These are phyloP conservation scores for Amphibalanus amphitrite DNA, from an alignment of 1,140 invertebrate genomes.

Conservation along the genomic window DNA sequence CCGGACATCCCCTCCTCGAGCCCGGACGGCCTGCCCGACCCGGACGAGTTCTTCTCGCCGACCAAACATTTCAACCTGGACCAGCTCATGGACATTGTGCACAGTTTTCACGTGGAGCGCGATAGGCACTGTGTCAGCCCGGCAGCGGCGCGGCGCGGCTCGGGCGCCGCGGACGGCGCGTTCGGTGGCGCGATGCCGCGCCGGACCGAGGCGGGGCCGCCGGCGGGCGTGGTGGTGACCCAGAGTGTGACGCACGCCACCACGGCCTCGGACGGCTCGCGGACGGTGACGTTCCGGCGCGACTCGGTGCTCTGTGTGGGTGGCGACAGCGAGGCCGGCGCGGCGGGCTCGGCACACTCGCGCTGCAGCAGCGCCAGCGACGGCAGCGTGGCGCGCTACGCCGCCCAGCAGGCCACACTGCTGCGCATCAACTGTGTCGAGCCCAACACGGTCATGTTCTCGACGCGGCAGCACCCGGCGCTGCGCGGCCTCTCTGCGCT, in stretches of 20 bases:
- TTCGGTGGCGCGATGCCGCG: neutral
- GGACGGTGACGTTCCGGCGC: conserved; percentile 15
- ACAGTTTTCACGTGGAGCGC: conserved; percentile 20
- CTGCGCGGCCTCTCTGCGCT: conserved; percentile 22
- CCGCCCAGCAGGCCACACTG: conserved; percentile 16
- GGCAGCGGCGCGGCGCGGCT: conserved; percentile 12
- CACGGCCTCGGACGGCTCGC: neutral
- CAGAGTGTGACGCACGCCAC: neutral
- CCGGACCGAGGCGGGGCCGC: neutral
- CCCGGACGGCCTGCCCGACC: conserved; percentile 10
- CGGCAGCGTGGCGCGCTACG: conserved; percentile 1
- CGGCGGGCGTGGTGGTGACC: neutral
- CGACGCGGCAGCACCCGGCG: conserved; percentile 19
- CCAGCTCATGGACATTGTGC: conserved; percentile 20
- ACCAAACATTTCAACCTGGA: conserved; percentile 20
- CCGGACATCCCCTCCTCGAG: neutral
- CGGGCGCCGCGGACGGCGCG: conserved; percentile 9
- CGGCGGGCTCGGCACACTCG: neutral
- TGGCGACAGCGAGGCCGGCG: conserved; percentile 2
- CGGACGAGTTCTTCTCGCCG: conserved; percentile 16
- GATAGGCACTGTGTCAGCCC: conserved; percentile 15
- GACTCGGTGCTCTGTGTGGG: conserved; percentile 11
- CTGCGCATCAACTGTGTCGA: conserved; percentile 23
- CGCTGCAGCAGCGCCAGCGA: neutral
- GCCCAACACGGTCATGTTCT: conserved; percentile 23